phyloP scores from a whole-genome alignment of 1,140 invertebrate genomes.

The Calephelis virginiensis region DNA sequence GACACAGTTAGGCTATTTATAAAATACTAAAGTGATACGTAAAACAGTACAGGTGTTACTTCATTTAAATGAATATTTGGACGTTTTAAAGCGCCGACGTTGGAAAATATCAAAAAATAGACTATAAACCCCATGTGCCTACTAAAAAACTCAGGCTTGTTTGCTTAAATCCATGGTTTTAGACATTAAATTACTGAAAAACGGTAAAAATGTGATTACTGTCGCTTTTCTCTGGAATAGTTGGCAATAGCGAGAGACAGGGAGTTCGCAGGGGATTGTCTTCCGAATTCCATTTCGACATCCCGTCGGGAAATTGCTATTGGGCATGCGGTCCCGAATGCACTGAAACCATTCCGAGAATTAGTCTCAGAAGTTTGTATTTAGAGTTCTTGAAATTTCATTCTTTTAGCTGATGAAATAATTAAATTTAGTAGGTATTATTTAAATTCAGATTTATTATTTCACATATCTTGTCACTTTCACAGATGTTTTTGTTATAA shows the following conservation, averaged over 20 bases:
- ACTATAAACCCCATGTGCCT: no score
- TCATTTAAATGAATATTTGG: no score
- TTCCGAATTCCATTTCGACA: slow-evolving; percentile 32
- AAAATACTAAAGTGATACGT: no score
- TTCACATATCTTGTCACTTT: no score
- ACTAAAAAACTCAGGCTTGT: no score
- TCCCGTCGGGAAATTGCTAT: slow-evolving; percentile 33
- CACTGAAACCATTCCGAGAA: slow-evolving; percentile 28
- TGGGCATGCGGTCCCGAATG: slow-evolving; percentile 19
- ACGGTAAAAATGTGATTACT: not conserved
- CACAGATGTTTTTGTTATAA: no score
- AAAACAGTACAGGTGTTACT: no score
- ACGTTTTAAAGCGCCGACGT: no score
- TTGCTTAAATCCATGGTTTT: no score
- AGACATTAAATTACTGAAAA: not conserved
- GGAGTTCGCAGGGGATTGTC: slow-evolving; percentile 18
- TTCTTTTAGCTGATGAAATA: not conserved
- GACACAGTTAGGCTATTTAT: no score
- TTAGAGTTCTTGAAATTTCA: not conserved
- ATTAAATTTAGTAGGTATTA: not conserved
- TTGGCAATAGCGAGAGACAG: slow-evolving; percentile 13
- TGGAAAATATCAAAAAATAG: no score
- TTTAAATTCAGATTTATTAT: no score
- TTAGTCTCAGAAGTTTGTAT: slow-evolving; percentile 23
- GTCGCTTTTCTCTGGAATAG: slow-evolving; percentile 10